Evolutionary conservation across 2,797 vertebrate genomes (phyloP).

Genomic region (Garrulus glandarius): DNA sequence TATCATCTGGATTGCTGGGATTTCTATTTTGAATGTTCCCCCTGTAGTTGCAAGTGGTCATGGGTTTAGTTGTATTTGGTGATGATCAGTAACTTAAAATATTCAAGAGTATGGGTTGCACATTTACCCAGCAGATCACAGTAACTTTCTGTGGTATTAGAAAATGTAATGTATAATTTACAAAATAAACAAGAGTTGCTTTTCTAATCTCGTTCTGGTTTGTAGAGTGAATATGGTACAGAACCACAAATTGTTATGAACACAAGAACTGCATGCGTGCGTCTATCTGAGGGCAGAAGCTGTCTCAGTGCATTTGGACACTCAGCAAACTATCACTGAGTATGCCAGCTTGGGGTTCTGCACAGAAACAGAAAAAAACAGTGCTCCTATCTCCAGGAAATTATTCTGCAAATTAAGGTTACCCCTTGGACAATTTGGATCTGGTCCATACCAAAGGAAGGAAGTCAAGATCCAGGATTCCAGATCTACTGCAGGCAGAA

Average conservation of each 20-base stretch:
- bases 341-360: background rate
- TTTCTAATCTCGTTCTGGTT: background rate
- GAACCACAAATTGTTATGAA: background rate
- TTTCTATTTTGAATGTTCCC: background rate
- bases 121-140: background rate
- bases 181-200: background rate
- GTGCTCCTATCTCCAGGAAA: background rate
- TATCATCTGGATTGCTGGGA: background rate
- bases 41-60: background rate
- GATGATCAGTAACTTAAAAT: background rate
- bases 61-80: background rate
- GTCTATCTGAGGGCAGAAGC: background rate
- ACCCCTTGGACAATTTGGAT: background rate
- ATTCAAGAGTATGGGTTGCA: background rate
- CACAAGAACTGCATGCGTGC: background rate
- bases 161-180: background rate
- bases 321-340: background rate
- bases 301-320: background rate
- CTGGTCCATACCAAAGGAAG: background rate
- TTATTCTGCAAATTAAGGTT: background rate
- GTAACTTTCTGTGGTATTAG: background rate
- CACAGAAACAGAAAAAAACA: background rate
- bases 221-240: background rate
- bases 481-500: background rate
- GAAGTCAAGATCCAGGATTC: background rate